Conservation (phyloP, 2,113 vertebrate species). For the Pangasianodon gigas region DNA sequence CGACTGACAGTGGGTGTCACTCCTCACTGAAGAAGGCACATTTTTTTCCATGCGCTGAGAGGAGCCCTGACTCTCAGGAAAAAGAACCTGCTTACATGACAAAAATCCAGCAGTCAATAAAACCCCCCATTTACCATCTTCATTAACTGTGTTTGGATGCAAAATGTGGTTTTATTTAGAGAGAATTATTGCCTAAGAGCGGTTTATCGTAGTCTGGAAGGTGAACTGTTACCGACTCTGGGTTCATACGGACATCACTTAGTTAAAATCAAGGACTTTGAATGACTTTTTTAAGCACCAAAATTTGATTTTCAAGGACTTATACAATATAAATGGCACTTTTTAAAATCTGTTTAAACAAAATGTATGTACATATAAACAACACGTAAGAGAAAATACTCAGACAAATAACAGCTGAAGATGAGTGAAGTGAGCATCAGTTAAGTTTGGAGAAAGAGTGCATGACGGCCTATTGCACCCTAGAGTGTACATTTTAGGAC, state of each 20-base stretch:
- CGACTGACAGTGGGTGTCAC: conserved; percentile 45
- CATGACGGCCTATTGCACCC: not conserved
- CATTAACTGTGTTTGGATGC: not conserved
- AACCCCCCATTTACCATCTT: not conserved
- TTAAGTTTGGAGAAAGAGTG: not conserved
- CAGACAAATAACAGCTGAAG: not conserved
- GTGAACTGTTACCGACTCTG: not conserved
- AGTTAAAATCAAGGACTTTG: not conserved
- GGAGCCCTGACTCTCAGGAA: conserved; percentile 85
- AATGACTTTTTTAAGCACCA: not conserved
- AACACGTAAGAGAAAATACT: not conserved
- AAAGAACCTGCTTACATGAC: conserved; percentile 69
- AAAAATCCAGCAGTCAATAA: not conserved
- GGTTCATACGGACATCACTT: not conserved
- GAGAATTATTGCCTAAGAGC: not conserved
- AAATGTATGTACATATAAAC: not conserved
- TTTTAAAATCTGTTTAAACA: not conserved
- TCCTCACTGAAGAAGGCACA: conserved; percentile 58
- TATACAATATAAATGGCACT: not conserved
- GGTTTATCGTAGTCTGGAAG: not conserved
- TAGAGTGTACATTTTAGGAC: not conserved
- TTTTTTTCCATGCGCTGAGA: conserved; percentile 55
- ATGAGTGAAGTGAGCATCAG: not conserved
- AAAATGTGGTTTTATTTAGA: not conserved
- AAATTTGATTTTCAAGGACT: not conserved